Percentiles rank a stretch among this genome's conserved stretches.
Evolutionary conservation across 2,888 invertebrate species (phyloP).

Genomic region (Tetheella fluctuosa): DNA sequence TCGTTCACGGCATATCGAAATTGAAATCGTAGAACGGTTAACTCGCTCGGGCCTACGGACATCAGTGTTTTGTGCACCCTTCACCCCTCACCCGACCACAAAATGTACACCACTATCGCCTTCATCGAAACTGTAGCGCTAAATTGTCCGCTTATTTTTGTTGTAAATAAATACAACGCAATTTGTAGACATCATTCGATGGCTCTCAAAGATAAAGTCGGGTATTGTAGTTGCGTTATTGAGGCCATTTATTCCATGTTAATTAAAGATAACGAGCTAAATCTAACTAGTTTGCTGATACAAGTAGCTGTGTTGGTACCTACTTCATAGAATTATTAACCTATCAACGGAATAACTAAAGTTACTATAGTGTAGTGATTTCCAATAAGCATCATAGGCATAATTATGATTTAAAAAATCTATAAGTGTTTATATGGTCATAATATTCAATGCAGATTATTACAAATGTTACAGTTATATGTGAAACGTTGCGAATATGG

Average conservation of each 20-base stretch:
- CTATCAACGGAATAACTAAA: not conserved
- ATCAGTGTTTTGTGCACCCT: not conserved
- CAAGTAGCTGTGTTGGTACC: slow-evolving; percentile 23
- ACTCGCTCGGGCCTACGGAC: not conserved
- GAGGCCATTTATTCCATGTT: slow-evolving; percentile 66
- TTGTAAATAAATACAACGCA: slow-evolving; percentile 66
- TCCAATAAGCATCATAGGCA: not conserved
- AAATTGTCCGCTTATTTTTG: slow-evolving; percentile 65
- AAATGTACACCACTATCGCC: slow-evolving; percentile 33
- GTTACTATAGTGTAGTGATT: not conserved
- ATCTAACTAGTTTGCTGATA: slow-evolving; percentile 38
- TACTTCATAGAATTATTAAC: slow-evolving; percentile 15
- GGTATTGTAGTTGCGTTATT: slow-evolving; percentile 64
- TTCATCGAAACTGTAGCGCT: slow-evolving; percentile 47
- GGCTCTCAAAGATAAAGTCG: slow-evolving; percentile 59
- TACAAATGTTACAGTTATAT: no score
- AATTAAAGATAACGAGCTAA: slow-evolving; percentile 69
- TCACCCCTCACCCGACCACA: slow-evolving; percentile 14
- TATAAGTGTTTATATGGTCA: no score
- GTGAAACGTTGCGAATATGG: no score
- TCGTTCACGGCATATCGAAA: slow-evolving; percentile 27
- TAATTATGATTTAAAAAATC: no score
- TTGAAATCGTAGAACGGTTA: slow-evolving; percentile 9
- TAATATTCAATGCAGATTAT: no score
- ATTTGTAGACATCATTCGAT: slow-evolving; percentile 70